Base-by-base conservation (phyloP, 2,113 vertebrate genomes). In the Oreochromis aureus region DNA sequence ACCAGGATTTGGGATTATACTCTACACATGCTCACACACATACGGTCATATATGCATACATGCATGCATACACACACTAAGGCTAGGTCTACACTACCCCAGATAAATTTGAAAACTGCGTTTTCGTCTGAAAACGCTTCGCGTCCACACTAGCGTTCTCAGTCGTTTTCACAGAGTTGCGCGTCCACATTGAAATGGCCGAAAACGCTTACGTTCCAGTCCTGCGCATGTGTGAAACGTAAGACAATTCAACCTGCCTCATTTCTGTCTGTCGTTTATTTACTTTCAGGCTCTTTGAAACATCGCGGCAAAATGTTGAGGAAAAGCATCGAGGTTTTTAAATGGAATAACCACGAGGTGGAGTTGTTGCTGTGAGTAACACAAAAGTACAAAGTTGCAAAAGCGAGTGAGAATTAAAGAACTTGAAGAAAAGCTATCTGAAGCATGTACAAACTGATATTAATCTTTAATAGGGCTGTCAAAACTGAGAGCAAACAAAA, bases 281-380 rank as follows among this genome's bases (percentile, higher is more conserved):
- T 34, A 61, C 58, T 34, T 61, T 61, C 22, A 1, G 13, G 44
- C 19, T 16, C 58, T 61, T 10, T 32, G 9, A 19, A 61, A 61
- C 7, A 2, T 32, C 0, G 0, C 0, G 1, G 56, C 56, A 61
- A 34, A 10, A 61, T 61, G 2, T 61, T 0, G 1, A 61, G 1
- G 27, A 61, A 61, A 61, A 61, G 27, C 30, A 32, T 5, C 0
- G 0, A 34, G 58, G 6, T 61, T 10, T 61, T 34, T 61, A 4
- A 61, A 61, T 3, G 27, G 27, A 34, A 8, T 61, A 61, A 61
- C 8, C 10, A 32, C 18, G 15, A 61, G 58, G 58, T 4, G 27
- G 58, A 32, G 58, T 10, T 6, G 2, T 32, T 61, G 8, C 58
- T 32, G 27, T 8, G 0, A 30, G 56, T 0, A 32, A 32, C 0